phyloP scores from a whole-genome alignment of 2,113 vertebrate species.

The Paraplagusia blochii region DNA sequence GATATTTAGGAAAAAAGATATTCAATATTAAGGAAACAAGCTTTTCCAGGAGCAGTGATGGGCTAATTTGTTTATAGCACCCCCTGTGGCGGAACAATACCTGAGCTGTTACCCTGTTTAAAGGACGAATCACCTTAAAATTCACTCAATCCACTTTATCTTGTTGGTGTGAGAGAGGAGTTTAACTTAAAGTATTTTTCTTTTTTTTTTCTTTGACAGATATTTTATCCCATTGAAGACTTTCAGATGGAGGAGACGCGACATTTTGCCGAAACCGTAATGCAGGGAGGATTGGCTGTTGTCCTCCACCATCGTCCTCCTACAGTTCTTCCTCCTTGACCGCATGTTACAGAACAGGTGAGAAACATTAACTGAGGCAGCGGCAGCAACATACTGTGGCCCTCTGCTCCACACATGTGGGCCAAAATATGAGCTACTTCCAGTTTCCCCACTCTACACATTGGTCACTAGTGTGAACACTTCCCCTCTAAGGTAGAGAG shows the following conservation, averaged over 20 bases:
- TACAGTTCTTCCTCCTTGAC: neutral
- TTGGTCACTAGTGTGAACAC: conserved; percentile 34
- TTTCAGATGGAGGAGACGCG: conserved; percentile 43
- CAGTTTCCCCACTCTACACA: conserved; percentile 34
- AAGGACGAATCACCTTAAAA: too few relatives aligned
- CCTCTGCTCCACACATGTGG: conserved; percentile 57
- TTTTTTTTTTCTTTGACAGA: conserved; percentile 31
- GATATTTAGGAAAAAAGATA: too few relatives aligned
- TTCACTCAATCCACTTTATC: too few relatives aligned
- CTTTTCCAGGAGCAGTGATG: too few relatives aligned
- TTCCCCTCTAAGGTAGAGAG: conserved; percentile 20
- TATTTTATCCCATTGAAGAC: conserved; percentile 11
- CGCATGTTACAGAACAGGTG: conserved; percentile 58
- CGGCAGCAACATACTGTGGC: conserved; percentile 44
- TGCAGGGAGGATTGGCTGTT: conserved; percentile 26
- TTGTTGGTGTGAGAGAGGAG: too few relatives aligned
- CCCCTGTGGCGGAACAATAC: too few relatives aligned
- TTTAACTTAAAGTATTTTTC: conserved; percentile 23
- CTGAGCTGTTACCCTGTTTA: too few relatives aligned
- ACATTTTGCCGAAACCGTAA: conserved; percentile 31
- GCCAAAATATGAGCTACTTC: conserved; percentile 33
- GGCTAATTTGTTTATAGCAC: too few relatives aligned
- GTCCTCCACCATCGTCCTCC: neutral
- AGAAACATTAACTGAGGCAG: conserved; percentile 59
- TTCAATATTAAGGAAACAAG: too few relatives aligned